Percentiles rank a stretch among this genome's conserved stretches.
These are phyloP conservation scores for Mechanitis messenoides DNA, from an alignment of 2,888 invertebrate species.

Conservation along the genomic window DNA sequence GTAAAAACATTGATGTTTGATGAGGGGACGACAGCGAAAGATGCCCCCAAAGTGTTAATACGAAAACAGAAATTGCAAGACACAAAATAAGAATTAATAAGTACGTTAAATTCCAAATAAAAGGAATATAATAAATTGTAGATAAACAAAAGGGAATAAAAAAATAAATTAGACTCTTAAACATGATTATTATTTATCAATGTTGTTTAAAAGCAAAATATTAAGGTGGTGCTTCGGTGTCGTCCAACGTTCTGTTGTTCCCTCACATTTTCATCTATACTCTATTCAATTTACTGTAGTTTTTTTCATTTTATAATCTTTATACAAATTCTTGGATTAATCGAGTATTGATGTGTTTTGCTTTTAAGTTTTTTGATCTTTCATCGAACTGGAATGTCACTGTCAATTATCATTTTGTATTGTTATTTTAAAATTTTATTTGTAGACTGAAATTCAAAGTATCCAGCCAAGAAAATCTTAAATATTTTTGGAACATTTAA, in stretches of 20 bases:
- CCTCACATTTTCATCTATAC: slow-evolving; percentile 3
- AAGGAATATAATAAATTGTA: slow-evolving; percentile 55
- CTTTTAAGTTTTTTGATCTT: too few relatives aligned
- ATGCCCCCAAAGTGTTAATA: slow-evolving; percentile 77
- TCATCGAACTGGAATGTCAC: too few relatives aligned
- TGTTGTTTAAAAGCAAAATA: neutral
- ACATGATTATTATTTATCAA: slow-evolving; percentile 41
- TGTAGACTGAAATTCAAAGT: too few relatives aligned
- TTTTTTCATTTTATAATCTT: neutral
- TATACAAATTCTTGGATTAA: neutral
- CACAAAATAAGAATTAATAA: slow-evolving; percentile 48
- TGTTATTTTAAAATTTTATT: too few relatives aligned
- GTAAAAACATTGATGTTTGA: slow-evolving; percentile 76
- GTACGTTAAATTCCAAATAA: slow-evolving; percentile 51
- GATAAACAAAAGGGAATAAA: slow-evolving; percentile 47
- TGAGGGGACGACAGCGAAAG: slow-evolving; percentile 80
- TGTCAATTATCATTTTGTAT: too few relatives aligned
- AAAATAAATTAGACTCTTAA: slow-evolving; percentile 48
- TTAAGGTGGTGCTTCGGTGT: neutral
- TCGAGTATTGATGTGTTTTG: slow-evolving; percentile 1
- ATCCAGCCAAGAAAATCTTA: too few relatives aligned
- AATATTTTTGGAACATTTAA: too few relatives aligned
- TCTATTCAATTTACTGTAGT: neutral
- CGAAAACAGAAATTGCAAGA: slow-evolving; percentile 48
- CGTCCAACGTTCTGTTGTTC: neutral